Base-by-base conservation (phyloP, 1,140 invertebrate genomes). In the Contarinia nasturtii region DNA sequence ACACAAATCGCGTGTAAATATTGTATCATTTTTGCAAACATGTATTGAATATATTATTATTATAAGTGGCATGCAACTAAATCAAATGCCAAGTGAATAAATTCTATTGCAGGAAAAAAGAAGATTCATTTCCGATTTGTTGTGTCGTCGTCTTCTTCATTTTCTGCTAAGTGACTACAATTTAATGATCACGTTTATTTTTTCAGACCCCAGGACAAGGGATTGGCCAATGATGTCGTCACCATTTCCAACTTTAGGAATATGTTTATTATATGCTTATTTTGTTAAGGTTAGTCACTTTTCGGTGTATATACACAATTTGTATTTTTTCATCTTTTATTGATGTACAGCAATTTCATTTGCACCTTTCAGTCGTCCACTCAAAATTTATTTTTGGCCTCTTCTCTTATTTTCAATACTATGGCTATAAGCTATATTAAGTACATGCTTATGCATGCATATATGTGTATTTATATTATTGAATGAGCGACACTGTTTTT, bases 141-240 rank as follows among this genome's bases (percentile, higher is more conserved):
- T 27, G 3, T 27, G 3, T 27, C 27, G 10, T 27, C 27, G 3
- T 27, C 27, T 27, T 27, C 27, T 27, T 27, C 27, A 5, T 27
- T 10, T 27, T 27, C 10, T 27, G 27, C 27, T 27, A 5, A 5
- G 27, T 27, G 10, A 27, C 27, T 3, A 27, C 27, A 27, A 3
- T 27, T 27, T 10, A 5, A 27, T 27, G 27, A 5, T 27, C 10
- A 10, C 10, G 27, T 27, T 48, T 51, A 57, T 20, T 52, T 60
- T 74, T 69, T 33, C 60, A 84, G 84, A 88, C 70, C 69, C 74
- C 20, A 72, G 88, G 55, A 86, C 88, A 49, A 80, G 81, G 54
- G 73, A 84, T 58, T 90, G 85, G 84, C 73, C 79, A 40, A 64
- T 92, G 54, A 89, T 91, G 79, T 75, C 76, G 46, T 79, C 81